Conservation (phyloP, 2,888 invertebrate species). For the Myathropa florea region DNA sequence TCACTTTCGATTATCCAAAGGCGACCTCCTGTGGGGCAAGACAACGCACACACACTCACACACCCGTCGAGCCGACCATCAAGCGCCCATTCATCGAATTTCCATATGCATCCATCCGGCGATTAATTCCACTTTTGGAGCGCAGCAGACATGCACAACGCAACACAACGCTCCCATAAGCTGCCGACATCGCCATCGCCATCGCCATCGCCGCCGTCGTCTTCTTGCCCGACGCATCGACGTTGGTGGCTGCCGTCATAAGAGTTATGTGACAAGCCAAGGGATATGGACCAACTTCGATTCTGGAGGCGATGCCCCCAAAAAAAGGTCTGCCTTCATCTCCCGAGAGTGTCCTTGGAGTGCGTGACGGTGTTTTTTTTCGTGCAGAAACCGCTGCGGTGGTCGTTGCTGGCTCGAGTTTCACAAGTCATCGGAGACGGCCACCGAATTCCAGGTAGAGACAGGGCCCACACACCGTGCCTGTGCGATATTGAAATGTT, state of each 20-base stretch:
- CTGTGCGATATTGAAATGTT: constrained; percentile 68
- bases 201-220: not conserved
- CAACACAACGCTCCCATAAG: not conserved
- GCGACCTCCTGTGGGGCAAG: constrained; percentile 26
- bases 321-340: not conserved
- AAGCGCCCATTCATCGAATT: constrained; percentile 19
- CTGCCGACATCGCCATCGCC: not conserved
- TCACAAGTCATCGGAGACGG: constrained; percentile 39
- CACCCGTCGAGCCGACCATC: not conserved
- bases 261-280: constrained; percentile 38
- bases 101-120: constrained; percentile 39
- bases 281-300: not conserved
- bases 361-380: constrained; percentile 6
- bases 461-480: constrained; percentile 45
- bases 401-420: constrained; percentile 57
- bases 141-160: not conserved
- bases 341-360: not conserved
- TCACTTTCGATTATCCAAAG: constrained; percentile 62
- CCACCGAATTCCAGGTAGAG: constrained; percentile 61
- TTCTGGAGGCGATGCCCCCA: not conserved
- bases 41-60: constrained; percentile 24
- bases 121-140: constrained; percentile 45
- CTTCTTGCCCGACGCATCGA: constrained; percentile 48
- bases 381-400: constrained; percentile 21
- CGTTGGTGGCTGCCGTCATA: constrained; percentile 57